Conservation (phyloP, 23 tunicate species). For the Trididemnum nubilum region DNA sequence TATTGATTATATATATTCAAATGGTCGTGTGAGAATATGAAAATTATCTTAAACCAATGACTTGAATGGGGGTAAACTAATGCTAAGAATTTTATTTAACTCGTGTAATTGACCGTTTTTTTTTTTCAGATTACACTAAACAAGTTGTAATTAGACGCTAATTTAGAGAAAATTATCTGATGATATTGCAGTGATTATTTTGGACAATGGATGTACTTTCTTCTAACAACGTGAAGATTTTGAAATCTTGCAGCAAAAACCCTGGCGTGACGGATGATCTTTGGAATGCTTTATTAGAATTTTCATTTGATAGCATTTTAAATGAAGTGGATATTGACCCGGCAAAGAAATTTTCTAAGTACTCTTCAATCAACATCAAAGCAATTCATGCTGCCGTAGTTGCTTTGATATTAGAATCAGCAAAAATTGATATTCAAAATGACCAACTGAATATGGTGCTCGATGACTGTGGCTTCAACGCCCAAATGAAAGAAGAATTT, state of each 20-base stretch:
- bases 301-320: slow-evolving; percentile 16
- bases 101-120: no score
- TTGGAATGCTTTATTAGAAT: slow-evolving; percentile 14
- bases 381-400: slow-evolving; percentile 42
- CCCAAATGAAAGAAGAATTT: slow-evolving; percentile 41
- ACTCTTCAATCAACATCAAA: slow-evolving; percentile 7
- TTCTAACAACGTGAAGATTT: background rate
- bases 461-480: slow-evolving; percentile 65
- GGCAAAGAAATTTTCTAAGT: background rate
- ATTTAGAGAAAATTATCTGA: no score
- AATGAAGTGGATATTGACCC: background rate
- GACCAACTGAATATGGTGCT: slow-evolving; percentile 70
- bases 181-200: no score
- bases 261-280: slow-evolving; percentile 6
- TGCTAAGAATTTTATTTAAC: no score
- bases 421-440: slow-evolving; percentile 54
- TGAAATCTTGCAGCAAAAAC: slow-evolving; percentile 22
- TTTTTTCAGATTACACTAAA: no score
- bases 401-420: slow-evolving; percentile 60
- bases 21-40: no score
- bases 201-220: slow-evolving; percentile 54
- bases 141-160: no score
- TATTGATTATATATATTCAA: no score
- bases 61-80: no score
- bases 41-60: no score